Conservation (phyloP, 2,113 vertebrate genomes). For the Sturnus vulgaris region DNA sequence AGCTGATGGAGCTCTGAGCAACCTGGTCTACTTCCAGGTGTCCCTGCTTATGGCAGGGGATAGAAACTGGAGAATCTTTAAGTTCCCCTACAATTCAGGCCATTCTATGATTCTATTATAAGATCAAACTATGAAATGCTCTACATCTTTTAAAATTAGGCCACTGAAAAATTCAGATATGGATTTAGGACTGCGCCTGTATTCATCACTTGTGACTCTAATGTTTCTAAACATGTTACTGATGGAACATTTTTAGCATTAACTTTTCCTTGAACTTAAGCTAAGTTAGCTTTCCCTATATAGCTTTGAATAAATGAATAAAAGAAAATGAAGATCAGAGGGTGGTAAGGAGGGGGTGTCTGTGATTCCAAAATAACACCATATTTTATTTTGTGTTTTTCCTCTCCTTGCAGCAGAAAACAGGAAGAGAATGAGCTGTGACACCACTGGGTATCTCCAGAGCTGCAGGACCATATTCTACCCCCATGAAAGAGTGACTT, state of each 20-base stretch:
- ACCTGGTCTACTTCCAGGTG: not conserved
- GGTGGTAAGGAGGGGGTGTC: not conserved
- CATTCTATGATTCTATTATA: not conserved
- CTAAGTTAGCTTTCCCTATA: not conserved
- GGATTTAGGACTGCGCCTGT: not conserved
- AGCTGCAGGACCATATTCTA: not conserved
- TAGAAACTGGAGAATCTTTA: not conserved
- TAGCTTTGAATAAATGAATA: not conserved
- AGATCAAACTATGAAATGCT: not conserved
- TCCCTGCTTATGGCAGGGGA: not conserved
- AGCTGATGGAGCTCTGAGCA: not conserved
- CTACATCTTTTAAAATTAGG: not conserved
- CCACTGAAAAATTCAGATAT: not conserved
- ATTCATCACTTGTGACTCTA: not conserved
- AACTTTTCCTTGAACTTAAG: not conserved
- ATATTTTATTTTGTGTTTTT: not conserved
- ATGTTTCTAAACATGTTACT: not conserved
- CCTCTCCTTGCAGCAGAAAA: not conserved
- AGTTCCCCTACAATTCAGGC: not conserved
- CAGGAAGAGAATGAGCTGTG: not conserved
- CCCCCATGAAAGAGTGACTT: accelerated
- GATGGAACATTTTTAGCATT: not conserved
- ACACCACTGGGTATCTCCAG: not conserved
- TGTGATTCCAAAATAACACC: not conserved
- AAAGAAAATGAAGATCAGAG: not conserved